Base-by-base conservation (phyloP, 1,140 invertebrate species). In the Nephila pilipes region DNA sequence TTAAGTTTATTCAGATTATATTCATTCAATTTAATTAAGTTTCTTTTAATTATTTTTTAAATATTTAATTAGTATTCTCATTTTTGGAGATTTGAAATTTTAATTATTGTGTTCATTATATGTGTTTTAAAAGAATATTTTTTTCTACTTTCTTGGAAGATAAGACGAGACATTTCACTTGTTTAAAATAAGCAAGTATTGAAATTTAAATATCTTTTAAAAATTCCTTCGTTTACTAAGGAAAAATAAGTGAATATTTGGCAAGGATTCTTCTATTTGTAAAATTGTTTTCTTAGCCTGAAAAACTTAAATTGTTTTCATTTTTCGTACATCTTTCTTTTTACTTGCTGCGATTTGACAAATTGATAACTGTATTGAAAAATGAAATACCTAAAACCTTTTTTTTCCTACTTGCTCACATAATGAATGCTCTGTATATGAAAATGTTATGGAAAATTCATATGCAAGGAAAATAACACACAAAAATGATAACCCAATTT, bases 401-500 rank as follows among this genome's bases (percentile, higher is more conserved):
- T n/a, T 25, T 65, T 36, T 32, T 32, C 32, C 29, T 36, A 3
- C 32, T 32, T 75, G 29, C 18, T 75, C 32, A 20, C 14, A 32
- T 14, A 32, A 75, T 32, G 16, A 36, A 2, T 36, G 25, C 14
- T 22, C 16, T 36, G 29, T 75, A 5, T 29, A 75, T 75, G 69
- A 36, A 75, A 18, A 75, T 36, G 69, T 75, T 36, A 75, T 36
- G 29, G 5, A 75, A 75, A 75, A 75, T 75, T 32, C 65, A 18
- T 75, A 29, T 2, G 29, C 16, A 32, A 36, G 63, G 10, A 75
- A 75, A 75, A 32, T 16, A 32, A 4, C 25, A 75, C 16, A 75
- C 25, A 6, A 32, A 75, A 75, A 75, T 75, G 69, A 36, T 36
- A 75, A 75, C 29, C 25, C 69, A 75, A 75, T 75, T 75, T 75